A percentile compares a stretch with the other conserved stretches of the same genome.
phyloP scores from a whole-genome alignment of 2,888 invertebrate species.

The Heliconius cydno region DNA sequence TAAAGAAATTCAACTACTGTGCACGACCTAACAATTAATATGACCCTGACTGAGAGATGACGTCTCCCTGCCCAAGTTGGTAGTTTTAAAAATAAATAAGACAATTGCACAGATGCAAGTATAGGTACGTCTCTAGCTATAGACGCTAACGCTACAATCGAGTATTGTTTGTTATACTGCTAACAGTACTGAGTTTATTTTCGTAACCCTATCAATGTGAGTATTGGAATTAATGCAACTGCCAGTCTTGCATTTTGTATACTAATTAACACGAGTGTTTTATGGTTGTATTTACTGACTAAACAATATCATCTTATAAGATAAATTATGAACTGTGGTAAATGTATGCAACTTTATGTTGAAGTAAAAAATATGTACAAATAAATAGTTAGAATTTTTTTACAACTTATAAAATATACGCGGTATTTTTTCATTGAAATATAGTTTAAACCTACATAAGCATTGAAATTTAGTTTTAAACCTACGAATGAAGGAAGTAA shows the following conservation, averaged over 20 bases:
- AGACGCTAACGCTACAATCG: conserved; percentile 54
- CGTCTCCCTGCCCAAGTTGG: conserved; percentile 53
- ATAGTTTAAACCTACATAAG: neutral
- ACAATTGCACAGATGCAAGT: conserved; percentile 70
- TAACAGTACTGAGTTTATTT: conserved; percentile 46
- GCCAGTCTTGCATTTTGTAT: conserved; percentile 28
- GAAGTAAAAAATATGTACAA: neutral
- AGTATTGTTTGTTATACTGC: conserved; percentile 56
- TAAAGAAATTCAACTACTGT: conserved; percentile 37
- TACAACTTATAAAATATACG: no score
- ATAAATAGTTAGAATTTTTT: neutral
- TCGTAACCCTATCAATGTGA: conserved; percentile 33
- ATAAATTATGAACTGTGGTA: neutral
- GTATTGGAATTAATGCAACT: conserved; percentile 32
- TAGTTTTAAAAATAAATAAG: conserved; percentile 73
- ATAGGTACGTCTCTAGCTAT: conserved; percentile 50
- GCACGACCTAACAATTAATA: conserved; percentile 48
- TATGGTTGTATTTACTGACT: neutral
- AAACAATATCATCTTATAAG: neutral
- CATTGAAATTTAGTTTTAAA: neutral
- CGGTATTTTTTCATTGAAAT: neutral
- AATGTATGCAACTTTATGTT: neutral
- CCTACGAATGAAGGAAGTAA: neutral
- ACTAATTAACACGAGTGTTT: conserved; percentile 27
- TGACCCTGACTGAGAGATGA: conserved; percentile 51